A percentile compares a stretch with the other conserved stretches of the same genome.
Conservation (phyloP, 2,113 vertebrate genomes). For the Ciconia maguari region DNA sequence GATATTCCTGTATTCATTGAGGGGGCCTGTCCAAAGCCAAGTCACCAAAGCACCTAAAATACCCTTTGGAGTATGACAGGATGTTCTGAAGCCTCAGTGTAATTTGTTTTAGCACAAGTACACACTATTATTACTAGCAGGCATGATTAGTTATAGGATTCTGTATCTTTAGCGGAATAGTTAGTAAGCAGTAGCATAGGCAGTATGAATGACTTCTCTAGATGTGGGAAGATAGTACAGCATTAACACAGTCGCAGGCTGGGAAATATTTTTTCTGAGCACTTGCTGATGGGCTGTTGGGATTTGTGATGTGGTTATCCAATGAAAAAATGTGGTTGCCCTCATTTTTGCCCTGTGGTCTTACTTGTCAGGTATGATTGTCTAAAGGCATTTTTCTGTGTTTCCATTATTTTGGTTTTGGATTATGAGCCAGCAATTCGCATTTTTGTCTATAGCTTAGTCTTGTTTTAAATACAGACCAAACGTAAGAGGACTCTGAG, state of each 20-base stretch:
- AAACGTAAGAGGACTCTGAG: background rate
- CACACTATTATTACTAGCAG: background rate
- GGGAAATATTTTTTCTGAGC: background rate
- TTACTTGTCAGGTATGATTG: slow-evolving; percentile 6
- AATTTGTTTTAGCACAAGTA: background rate
- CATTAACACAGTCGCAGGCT: background rate
- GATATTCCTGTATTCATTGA: background rate
- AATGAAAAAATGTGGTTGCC: slow-evolving; percentile 4
- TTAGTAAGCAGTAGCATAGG: background rate
- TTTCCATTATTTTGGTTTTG: slow-evolving; percentile 7
- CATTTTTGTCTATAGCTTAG: background rate
- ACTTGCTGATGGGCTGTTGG: background rate
- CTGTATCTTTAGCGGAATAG: background rate
- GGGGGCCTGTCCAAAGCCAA: background rate
- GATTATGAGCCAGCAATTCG: background rate
- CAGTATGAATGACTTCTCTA: background rate
- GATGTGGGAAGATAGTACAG: background rate
- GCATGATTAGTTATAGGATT: background rate
- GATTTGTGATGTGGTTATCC: slow-evolving; percentile 37
- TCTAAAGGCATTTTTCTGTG: background rate
- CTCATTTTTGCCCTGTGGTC: slow-evolving; percentile 6
- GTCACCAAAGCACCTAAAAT: background rate
- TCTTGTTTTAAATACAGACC: background rate
- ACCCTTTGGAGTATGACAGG: background rate
- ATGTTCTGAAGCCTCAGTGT: background rate